These are phyloP conservation scores for Egretta garzetta DNA, from an alignment of 2,113 vertebrate species.

Conservation along the genomic window DNA sequence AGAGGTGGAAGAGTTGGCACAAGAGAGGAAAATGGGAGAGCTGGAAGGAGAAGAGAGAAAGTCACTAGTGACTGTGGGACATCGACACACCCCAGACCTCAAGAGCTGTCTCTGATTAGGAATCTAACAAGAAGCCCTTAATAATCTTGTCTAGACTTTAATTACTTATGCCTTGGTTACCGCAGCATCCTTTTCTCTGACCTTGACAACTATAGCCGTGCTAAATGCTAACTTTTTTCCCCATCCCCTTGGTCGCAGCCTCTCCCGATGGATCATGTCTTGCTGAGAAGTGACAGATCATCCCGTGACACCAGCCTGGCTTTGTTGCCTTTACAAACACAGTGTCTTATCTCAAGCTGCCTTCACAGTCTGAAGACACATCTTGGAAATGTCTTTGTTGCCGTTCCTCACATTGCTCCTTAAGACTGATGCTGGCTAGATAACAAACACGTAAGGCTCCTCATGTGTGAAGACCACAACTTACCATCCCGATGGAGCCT, in stretches of 20 bases:
- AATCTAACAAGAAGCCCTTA: neutral
- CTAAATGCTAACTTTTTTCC: neutral
- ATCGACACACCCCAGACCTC: neutral
- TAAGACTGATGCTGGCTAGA: neutral
- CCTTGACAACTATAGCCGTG: neutral
- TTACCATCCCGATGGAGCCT: neutral
- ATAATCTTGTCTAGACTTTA: constrained; percentile 18
- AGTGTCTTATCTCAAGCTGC: neutral
- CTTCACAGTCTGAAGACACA: neutral
- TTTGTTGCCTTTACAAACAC: neutral
- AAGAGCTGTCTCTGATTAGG: neutral
- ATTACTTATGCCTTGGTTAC: neutral
- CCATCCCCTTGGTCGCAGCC: neutral
- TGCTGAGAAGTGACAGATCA: neutral
- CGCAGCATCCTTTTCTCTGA: neutral
- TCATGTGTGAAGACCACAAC: neutral
- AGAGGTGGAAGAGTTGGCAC: neutral
- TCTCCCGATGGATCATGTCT: neutral
- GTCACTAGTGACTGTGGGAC: neutral
- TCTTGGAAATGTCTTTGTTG: neutral
- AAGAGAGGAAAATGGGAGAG: neutral
- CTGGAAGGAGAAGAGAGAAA: neutral
- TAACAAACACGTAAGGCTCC: neutral
- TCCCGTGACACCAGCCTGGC: neutral
- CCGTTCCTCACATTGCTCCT: neutral